phyloP scores from a whole-genome alignment of 1,140 invertebrate genomes.

The Bilobella aurantiaca region DNA sequence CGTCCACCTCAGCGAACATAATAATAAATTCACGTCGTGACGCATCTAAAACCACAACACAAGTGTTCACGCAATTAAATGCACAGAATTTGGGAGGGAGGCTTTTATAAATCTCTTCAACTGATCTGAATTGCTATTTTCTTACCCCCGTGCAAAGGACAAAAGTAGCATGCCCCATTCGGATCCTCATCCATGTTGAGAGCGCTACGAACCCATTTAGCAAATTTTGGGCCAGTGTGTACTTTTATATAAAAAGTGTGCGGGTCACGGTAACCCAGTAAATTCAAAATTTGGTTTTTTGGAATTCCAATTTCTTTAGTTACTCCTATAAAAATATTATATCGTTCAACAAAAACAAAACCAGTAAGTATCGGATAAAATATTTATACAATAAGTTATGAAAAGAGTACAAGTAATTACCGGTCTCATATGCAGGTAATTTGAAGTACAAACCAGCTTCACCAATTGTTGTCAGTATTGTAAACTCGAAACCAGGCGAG shows the following conservation, averaged over 20 bases:
- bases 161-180: not conserved
- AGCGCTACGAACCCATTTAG: not conserved
- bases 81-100: no score
- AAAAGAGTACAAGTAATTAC: no score
- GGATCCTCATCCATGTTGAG: conserved; percentile 1
- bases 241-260: not conserved
- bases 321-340: not conserved
- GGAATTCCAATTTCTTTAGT: not conserved
- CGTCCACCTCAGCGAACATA: not conserved
- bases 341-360: not conserved
- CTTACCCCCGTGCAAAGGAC: conserved; percentile 3
- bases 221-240: conserved; percentile 23
- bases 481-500: not conserved
- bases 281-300: not conserved
- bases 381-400: no score
- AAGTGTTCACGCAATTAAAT: no score
- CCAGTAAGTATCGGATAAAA: no score
- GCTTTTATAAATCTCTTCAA: no score
- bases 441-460: not conserved
- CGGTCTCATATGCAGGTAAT: not conserved
- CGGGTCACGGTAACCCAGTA: not conserved
- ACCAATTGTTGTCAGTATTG: not conserved
- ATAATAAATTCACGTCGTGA: not conserved
- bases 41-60: no score
- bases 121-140: not conserved